phyloP scores from a whole-genome alignment of 2,797 vertebrate species.

The Propithecus deckenii region DNA sequence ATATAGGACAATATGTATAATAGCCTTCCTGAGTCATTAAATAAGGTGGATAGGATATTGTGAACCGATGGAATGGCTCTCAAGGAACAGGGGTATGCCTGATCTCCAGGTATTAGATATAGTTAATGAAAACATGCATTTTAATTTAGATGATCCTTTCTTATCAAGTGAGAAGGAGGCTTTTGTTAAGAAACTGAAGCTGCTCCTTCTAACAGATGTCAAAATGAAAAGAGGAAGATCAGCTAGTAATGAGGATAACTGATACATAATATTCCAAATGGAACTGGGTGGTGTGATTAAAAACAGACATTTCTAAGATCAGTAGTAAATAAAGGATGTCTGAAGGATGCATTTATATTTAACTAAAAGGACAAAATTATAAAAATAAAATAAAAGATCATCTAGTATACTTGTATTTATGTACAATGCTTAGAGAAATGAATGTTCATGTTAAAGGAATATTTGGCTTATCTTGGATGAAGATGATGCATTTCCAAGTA shows the following conservation, averaged over 20 bases:
- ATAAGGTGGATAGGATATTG: background rate
- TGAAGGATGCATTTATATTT: constrained; percentile 51
- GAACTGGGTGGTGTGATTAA: constrained; percentile 18
- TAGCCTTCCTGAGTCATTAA: background rate
- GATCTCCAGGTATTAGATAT: background rate
- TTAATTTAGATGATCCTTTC: background rate
- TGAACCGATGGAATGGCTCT: background rate
- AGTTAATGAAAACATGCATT: background rate
- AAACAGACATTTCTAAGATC: constrained; percentile 65
- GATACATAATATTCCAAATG: constrained; percentile 54
- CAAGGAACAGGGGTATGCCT: background rate
- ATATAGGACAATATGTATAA: background rate
- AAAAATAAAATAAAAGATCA: constrained; percentile 26
- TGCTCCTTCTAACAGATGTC: constrained; percentile 60
- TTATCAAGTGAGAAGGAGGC: background rate
- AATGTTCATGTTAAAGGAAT: background rate
- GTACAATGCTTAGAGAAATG: background rate
- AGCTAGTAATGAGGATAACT: constrained; percentile 55
- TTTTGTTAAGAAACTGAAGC: constrained; percentile 41
- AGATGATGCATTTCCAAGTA: background rate
- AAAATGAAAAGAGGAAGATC: constrained; percentile 53
- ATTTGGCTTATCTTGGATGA: constrained; percentile 12
- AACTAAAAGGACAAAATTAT: constrained; percentile 8
- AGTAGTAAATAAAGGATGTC: constrained; percentile 63
- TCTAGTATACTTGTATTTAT: constrained; percentile 1